Base-by-base conservation (phyloP, 2,888 invertebrate species). In the Limnephilus rhombicus region DNA sequence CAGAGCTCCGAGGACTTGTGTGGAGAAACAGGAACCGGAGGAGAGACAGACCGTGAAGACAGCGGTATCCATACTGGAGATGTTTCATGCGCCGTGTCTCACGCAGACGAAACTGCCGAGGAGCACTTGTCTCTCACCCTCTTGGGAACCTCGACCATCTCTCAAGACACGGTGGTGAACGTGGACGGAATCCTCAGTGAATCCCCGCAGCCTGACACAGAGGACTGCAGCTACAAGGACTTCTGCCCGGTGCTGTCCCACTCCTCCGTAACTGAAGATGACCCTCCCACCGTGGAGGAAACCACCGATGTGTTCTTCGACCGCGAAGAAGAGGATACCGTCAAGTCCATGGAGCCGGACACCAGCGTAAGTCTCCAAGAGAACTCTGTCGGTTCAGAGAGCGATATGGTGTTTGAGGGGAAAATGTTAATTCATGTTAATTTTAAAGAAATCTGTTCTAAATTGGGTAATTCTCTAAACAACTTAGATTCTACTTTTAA, bases 61-160 rank as follows among this genome's bases (percentile, higher is more conserved):
- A 98, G 97, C 93, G 98, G 98, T 3, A 97, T 98, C 93, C 98
- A 98, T 94, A 97, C 98, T 9, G 98, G 98, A 3, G 97, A 98
- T 94, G 98, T 98, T 91, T 98, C 98, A 34, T 98, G 97, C 94
- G 97, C 97, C 53, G 97, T 97, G 37, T 97, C 97, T 94, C 98
- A 98, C 94, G 97, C 97, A 88, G 98, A 98, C 94, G 98, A 98
- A 94, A 89, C 88, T 80, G 97, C 97, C 34, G 97, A 97, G 90
- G 97, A 97, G 94, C 95, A 95, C 92, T 93, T 90, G 45, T 91
- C 93, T 11, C 80, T 92, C 37, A 92, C 87, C 29, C 37, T 92
- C 11, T 68, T 95, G 96, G 93, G 95, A 95, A 92, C 89, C 80
- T 91, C 92, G 18, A 89, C 82, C 29, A 87, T 89, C 41, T 92